Evolutionary conservation across 2,113 vertebrate genomes (phyloP).

Genomic region (Tympanuchus pallidicinctus): DNA sequence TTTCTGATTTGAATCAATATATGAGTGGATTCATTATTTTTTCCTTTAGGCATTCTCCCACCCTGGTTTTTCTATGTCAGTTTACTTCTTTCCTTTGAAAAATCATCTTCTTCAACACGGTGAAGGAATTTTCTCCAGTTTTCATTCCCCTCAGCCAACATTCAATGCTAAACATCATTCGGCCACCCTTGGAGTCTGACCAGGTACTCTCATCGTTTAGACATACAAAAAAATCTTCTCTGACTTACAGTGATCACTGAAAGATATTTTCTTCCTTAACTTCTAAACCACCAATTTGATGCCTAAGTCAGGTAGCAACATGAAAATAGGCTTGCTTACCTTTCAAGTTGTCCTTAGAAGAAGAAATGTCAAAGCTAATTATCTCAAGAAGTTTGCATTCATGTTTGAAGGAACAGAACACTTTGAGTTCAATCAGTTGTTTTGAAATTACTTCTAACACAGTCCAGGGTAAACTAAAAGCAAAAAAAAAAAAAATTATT

Average conservation of each 20-base stretch:
- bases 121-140: not conserved
- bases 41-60: not conserved
- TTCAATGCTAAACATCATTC: not conserved
- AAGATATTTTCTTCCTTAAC: not conserved
- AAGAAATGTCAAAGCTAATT: not conserved
- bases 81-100: not conserved
- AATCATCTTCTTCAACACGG: not conserved
- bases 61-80: not conserved
- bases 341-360: not conserved
- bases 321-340: not conserved
- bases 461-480: not conserved
- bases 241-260: not conserved
- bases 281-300: not conserved
- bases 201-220: not conserved
- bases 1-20: not conserved
- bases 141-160: not conserved
- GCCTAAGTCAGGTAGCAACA: fast-evolving
- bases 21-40: not conserved
- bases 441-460: not conserved
- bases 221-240: not conserved
- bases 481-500: not conserved
- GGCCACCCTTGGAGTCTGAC: not conserved
- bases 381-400: not conserved
- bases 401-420: not conserved
- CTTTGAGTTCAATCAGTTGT: not conserved